A percentile compares a stretch with the other conserved stretches of the same genome.
Conservation (phyloP, 2,113 vertebrate species). For the Phasianus colchicus region DNA sequence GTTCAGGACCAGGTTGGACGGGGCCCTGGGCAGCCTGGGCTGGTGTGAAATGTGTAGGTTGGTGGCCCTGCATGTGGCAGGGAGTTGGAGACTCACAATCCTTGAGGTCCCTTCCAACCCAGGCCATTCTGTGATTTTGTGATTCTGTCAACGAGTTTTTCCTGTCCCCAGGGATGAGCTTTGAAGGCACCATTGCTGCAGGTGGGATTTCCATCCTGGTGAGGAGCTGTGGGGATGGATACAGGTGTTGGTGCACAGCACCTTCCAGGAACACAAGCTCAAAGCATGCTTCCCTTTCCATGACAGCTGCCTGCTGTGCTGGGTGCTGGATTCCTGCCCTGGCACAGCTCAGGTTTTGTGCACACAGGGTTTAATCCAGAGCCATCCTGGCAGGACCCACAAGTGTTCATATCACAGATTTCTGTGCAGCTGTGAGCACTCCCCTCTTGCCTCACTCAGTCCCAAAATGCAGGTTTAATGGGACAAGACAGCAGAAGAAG, state of each 20-base stretch:
- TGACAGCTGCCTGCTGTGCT: background rate
- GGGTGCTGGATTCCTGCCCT: background rate
- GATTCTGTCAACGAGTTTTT: background rate
- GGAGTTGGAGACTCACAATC: no score
- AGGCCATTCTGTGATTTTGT: no score
- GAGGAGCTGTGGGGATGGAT: background rate
- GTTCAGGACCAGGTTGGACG: no score
- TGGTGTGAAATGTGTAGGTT: no score
- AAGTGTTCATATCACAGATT: background rate
- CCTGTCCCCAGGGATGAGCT: background rate
- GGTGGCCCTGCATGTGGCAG: no score
- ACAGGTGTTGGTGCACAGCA: background rate
- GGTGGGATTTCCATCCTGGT: background rate
- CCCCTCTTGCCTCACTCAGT: background rate
- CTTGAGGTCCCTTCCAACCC: no score
- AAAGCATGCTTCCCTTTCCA: background rate
- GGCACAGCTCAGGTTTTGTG: background rate
- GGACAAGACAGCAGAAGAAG: conserved; percentile 43
- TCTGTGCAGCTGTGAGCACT: background rate
- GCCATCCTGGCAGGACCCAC: background rate
- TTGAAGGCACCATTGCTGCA: background rate
- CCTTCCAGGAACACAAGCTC: background rate
- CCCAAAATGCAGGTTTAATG: conserved; percentile 9
- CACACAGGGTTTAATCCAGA: background rate
- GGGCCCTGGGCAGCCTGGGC: no score